phyloP scores from a whole-genome alignment of 2,888 invertebrate genomes.

The Bruchidius siliquastri region DNA sequence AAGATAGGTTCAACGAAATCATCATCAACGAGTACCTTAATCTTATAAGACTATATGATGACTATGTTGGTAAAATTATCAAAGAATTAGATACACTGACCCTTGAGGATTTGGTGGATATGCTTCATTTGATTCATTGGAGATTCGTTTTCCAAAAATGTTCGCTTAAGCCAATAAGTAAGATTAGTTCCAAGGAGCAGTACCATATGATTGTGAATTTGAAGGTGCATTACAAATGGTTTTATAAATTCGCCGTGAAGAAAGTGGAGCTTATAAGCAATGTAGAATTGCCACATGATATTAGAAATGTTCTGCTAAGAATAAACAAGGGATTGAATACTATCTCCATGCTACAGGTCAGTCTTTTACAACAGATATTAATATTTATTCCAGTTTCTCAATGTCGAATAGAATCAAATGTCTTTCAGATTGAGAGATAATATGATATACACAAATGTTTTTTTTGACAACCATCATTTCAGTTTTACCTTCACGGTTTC shows the following conservation, averaged over 20 bases:
- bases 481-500: too few species aligned
- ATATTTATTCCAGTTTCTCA: too few species aligned
- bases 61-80: conserved; percentile 43
- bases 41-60: conserved; percentile 50
- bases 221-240: conserved; percentile 69
- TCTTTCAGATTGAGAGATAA: too few species aligned
- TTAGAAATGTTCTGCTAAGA: background rate
- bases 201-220: conserved; percentile 58
- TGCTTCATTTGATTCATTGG: conserved; percentile 55
- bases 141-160: conserved; percentile 40
- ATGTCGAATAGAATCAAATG: too few species aligned
- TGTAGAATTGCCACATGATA: background rate
- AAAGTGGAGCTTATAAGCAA: conserved; percentile 20
- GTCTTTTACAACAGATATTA: too few species aligned
- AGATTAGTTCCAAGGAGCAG: conserved; percentile 21
- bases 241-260: conserved; percentile 58
- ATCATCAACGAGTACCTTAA: conserved; percentile 52
- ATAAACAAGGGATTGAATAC: background rate
- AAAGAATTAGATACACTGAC: conserved; percentile 37
- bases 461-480: too few species aligned
- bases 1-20: conserved; percentile 52
- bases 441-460: too few species aligned
- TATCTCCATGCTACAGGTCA: background rate
- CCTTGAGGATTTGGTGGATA: conserved; percentile 43
- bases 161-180: conserved; percentile 38